Percentiles rank a stretch among this genome's conserved stretches.
Evolutionary conservation across 2,797 vertebrate genomes (phyloP).

Genomic region (Anomalospiza imberbis): DNA sequence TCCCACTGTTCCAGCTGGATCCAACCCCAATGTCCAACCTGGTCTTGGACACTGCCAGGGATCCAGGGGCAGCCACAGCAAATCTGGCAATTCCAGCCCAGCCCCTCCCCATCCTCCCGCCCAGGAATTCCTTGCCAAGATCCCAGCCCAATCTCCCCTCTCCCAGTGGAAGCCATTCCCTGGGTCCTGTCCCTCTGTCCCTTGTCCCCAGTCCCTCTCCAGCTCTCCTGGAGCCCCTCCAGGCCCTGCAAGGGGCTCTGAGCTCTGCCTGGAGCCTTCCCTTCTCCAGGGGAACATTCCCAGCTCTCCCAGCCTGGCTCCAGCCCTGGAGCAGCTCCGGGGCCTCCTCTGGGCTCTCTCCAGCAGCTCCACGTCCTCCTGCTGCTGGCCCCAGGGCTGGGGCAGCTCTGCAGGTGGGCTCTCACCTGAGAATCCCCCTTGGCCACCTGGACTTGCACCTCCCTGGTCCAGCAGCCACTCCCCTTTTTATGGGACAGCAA

Average conservation of each 20-base stretch:
- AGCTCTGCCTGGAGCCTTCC: too few species aligned
- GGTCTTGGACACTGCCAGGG: neutral
- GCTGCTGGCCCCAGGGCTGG: too few species aligned
- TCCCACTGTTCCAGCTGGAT: rapidly evolving
- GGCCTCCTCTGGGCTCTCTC: too few species aligned
- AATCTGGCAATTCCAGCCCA: neutral
- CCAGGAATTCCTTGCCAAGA: neutral
- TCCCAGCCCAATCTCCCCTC: neutral
- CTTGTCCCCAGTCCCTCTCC: too few species aligned
- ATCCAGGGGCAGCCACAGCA: neutral
- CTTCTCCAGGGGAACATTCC: too few species aligned
- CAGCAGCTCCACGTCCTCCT: too few species aligned
- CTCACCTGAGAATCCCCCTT: neutral
- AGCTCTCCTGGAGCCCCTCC: too few species aligned
- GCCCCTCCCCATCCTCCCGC: too few species aligned
- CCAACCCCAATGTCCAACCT: neutral
- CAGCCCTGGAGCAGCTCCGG: too few species aligned
- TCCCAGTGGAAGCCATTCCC: neutral
- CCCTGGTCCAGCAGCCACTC: neutral
- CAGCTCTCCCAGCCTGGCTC: too few species aligned
- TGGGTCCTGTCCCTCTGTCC: neutral
- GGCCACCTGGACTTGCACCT: neutral
- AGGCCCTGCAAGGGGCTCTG: too few species aligned
- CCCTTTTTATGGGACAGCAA: neutral
- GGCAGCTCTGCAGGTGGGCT: too few species aligned